Base-by-base conservation (phyloP, 2,888 invertebrate genomes). In the Himalopsyche japonica region DNA sequence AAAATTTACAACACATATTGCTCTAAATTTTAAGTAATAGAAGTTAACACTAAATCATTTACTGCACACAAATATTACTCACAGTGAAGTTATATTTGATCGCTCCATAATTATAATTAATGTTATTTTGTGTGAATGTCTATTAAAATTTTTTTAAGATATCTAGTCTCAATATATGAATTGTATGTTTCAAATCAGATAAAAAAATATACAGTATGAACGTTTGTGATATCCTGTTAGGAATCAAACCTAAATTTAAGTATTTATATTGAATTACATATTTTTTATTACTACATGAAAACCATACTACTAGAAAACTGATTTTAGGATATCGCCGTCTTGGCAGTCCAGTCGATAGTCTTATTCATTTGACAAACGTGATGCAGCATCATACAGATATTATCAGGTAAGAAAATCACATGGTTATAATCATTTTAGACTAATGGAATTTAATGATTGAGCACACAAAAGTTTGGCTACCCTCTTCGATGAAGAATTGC, bases 371-470 rank as follows among this genome's bases (percentile, higher is more conserved):
- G 57, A 57, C 20, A 57, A 20, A 57, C 20, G 57, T 20, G 57
- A 57, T 57, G 57, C 57, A 57, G 57, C 1, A 27, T 37, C 70
- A 43, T 43, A 64, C 37, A 70, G 76, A 81, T 34, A 37, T 49
- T 81, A 70, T 37, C 12, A 32, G 49, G 24, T 20, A 32, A 37
- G 37, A 30, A 12, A 24, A 43, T 64, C 81, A 84, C 37, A 79
- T 32, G 84, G 76, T 70, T 79, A 84, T 49, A 79, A 82, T 76
- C 82, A 80, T 80, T 81, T 82, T 86, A 84, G 83, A 82, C 86
- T 85, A 86, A 78, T 85, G 86, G 85, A 85, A 86, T 86, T 82
- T 57, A 85, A 78, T 85, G 76, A 86, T 86, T 86, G 86, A 86
- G 86, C 86, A 86, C 86, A 86, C 78, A 32, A 79, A 47, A 80